Evolutionary conservation across 2,113 vertebrate genomes (phyloP).

Genomic region (Pyxicephalus adspersus): DNA sequence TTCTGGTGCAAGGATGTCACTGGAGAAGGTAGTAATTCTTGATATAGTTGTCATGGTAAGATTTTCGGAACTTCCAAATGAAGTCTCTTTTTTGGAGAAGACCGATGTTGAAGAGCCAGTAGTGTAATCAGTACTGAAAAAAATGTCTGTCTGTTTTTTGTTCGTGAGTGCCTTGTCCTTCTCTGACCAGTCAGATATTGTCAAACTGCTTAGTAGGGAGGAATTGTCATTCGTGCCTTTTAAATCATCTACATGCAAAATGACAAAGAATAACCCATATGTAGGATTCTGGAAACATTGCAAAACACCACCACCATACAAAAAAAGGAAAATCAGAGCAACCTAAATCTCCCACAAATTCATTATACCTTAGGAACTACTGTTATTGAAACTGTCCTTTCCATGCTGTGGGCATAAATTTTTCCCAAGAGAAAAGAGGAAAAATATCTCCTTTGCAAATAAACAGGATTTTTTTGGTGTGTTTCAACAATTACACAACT

Average conservation of each 20-base stretch:
- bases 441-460: too few relatives aligned
- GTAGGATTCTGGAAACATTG: conserved; percentile 59
- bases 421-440: too few relatives aligned
- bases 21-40: conserved; percentile 77
- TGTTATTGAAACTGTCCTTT: too few relatives aligned
- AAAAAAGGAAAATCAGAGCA: neutral
- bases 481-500: too few relatives aligned
- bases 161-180: conserved; percentile 79
- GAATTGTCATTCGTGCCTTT: conserved; percentile 81
- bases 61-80: conserved; percentile 86
- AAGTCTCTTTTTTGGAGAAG: conserved; percentile 82
- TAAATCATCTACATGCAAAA: conserved; percentile 90
- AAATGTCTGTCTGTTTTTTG: conserved; percentile 70
- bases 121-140: conserved; percentile 67
- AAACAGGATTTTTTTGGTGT: too few relatives aligned
- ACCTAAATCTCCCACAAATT: neutral
- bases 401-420: too few relatives aligned
- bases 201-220: conserved; percentile 78
- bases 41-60: conserved; percentile 77
- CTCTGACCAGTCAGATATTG: conserved; percentile 88
- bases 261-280: conserved; percentile 71
- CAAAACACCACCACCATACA: neutral
- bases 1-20: conserved; percentile 72
- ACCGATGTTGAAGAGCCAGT: conserved; percentile 69
- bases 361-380: neutral